Evolutionary conservation across 2,113 vertebrate genomes (phyloP).

Genomic region (Periophthalmodon schlosseri): DNA sequence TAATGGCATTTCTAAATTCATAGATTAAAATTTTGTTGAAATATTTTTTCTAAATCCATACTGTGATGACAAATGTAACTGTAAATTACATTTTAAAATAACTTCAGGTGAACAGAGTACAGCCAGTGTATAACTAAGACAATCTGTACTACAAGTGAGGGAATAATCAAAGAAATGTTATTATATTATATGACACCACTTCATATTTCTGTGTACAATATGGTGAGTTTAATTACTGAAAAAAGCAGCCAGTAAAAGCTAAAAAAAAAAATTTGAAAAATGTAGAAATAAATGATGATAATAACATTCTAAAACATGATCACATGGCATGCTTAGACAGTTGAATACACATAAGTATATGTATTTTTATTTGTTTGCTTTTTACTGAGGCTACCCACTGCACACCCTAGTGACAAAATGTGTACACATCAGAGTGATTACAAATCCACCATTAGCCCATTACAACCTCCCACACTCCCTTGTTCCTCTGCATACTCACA

Average conservation of each 20-base stretch:
- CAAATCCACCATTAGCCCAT: slow-evolving; percentile 23
- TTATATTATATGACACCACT: not conserved
- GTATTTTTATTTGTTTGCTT: not conserved
- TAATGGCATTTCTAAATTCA: too few relatives aligned
- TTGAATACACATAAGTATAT: not conserved
- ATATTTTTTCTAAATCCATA: too few relatives aligned
- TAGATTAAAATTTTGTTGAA: too few relatives aligned
- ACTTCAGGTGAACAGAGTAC: not conserved
- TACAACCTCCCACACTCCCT: slow-evolving; percentile 16
- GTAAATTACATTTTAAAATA: not conserved
- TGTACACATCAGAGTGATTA: slow-evolving; percentile 30
- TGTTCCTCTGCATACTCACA: slow-evolving; percentile 17
- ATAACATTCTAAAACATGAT: too few relatives aligned
- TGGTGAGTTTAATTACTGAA: too few relatives aligned
- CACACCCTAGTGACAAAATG: slow-evolving; percentile 6
- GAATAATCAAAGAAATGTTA: not conserved
- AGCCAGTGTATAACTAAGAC: not conserved
- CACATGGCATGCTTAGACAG: not conserved
- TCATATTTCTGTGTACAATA: not conserved
- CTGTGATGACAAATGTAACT: too few relatives aligned
- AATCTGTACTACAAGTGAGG: not conserved
- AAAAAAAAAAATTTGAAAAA: not conserved
- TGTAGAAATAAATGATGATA: too few relatives aligned
- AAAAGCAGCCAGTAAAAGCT: too few relatives aligned
- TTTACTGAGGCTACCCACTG: not conserved